Evolutionary conservation across 1,140 invertebrate species (phyloP), one percentile per base, ranked within the genome.

Genomic region (Habropoda laboriosa): DNA sequence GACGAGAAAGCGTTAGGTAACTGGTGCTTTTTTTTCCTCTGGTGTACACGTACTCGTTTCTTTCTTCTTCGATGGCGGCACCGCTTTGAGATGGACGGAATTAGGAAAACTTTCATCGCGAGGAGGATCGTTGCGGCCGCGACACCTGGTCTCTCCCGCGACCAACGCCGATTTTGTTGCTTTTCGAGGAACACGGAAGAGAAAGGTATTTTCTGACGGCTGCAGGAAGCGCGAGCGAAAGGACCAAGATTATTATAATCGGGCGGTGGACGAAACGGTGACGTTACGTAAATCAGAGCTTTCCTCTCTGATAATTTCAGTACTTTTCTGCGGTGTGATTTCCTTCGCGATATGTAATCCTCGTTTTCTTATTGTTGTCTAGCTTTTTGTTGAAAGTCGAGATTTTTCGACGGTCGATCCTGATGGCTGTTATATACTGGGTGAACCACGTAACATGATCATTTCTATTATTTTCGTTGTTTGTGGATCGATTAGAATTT

Each of bases 191-290:
- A 24, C 35, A 5, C 74, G 74, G 74, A 76, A 76, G 74, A 76
- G 74, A 76, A 76, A 76, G 74, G 74, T 67, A 76, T 76, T 76
- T 76, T 57, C 74, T 24, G 63, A n/a, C 8, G 2, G 21, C 6
- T 35, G 30, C 38, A 53, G 73, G 61, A 35, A 76, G 16, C 32
- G 58, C 24, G 6, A 21, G 51, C 0, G 30, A 66, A 67, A 35
- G 38, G 49, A 67, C 61, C 13, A 30, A 42, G 63, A 76, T 76
- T 76, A 76, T 57, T 47, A 42, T 58, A 32, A 73, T 73, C 38
- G 55, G n/a, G 3, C 21, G 5, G 6, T 10, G 18, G 49, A n/a
- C 32, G 40, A 27, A n/a, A 16, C 10, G 27, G 3, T 16, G 2
- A 16, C 45, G 3, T 75, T 55, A 45, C 24, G 18, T 45, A 32